phyloP scores from a whole-genome alignment of 2,888 invertebrate species.

The Gymnosoma rotundatum region DNA sequence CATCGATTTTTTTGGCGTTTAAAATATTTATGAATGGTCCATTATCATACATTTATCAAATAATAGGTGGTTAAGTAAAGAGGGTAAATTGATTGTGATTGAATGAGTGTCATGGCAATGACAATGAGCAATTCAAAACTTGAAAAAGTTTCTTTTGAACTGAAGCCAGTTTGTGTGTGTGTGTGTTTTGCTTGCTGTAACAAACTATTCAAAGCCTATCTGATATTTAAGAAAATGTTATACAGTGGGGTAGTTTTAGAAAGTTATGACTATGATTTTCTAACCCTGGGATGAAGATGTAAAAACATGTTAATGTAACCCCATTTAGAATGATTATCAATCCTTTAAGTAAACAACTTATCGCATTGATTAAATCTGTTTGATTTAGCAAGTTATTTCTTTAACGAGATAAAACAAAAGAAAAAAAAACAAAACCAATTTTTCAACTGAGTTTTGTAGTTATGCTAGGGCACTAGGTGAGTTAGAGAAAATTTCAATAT shows the following conservation, averaged over 20 bases:
- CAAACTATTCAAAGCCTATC: conserved; percentile 58
- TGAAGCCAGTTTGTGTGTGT: not conserved
- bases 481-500: too few species aligned
- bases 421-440: too few species aligned
- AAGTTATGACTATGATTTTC: not conserved
- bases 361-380: not conserved
- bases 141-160: conserved; percentile 20
- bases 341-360: not conserved
- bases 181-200: not conserved
- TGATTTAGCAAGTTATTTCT: too few species aligned
- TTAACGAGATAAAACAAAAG: too few species aligned
- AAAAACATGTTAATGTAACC: not conserved
- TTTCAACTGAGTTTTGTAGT: too few species aligned
- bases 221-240: not conserved
- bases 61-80: conserved; percentile 17
- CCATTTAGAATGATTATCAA: not conserved
- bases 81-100: conserved; percentile 41
- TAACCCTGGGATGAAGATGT: not conserved
- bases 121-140: conserved; percentile 46
- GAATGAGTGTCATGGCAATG: conserved; percentile 52
- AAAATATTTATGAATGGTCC: too few species aligned
- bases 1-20: too few species aligned
- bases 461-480: too few species aligned
- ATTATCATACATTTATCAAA: not conserved
- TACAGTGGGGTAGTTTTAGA: conserved; percentile 1